Conservation (phyloP, 2,797 vertebrate species). For the Bufotes viridis region DNA sequence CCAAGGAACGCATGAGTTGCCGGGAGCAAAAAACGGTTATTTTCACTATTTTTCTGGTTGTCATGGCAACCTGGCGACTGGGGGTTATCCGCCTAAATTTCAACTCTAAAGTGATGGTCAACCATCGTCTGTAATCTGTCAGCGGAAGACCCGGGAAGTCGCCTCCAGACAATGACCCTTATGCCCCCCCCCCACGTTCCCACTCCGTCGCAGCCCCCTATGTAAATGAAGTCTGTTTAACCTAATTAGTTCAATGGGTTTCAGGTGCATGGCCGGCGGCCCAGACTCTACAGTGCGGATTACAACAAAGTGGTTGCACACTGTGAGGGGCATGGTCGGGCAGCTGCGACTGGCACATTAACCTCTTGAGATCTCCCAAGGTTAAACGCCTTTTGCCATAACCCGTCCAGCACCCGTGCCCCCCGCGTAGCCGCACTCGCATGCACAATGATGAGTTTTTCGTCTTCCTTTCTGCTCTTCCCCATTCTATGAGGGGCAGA, state of each 20-base stretch:
- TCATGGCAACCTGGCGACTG: not conserved
- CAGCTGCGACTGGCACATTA: constrained; percentile 44
- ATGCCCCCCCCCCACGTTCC: constrained; percentile 3
- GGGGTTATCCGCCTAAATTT: not conserved
- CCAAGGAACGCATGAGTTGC: not conserved
- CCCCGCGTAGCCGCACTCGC: not conserved
- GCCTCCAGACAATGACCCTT: not conserved
- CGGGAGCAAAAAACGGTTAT: not conserved
- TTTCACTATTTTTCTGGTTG: not conserved
- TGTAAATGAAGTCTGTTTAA: constrained; percentile 57
- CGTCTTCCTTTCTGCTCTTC: not conserved
- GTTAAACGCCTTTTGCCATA: constrained; percentile 18
- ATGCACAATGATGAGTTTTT: not conserved
- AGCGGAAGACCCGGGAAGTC: not conserved
- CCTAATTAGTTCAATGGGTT: constrained; percentile 52
- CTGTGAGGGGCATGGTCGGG: constrained; percentile 15
- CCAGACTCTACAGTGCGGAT: constrained; percentile 39
- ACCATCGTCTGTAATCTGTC: not conserved
- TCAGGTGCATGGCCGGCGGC: constrained; percentile 57
- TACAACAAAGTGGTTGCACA: constrained; percentile 36
- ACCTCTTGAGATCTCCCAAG: constrained; percentile 43
- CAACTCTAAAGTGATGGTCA: not conserved
- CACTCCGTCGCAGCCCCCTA: not conserved
- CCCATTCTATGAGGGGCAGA: constrained; percentile 33
- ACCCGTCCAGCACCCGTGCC: not conserved